Conservation (phyloP, 2,797 vertebrate species). For the Scolopax bukidnonensis region DNA sequence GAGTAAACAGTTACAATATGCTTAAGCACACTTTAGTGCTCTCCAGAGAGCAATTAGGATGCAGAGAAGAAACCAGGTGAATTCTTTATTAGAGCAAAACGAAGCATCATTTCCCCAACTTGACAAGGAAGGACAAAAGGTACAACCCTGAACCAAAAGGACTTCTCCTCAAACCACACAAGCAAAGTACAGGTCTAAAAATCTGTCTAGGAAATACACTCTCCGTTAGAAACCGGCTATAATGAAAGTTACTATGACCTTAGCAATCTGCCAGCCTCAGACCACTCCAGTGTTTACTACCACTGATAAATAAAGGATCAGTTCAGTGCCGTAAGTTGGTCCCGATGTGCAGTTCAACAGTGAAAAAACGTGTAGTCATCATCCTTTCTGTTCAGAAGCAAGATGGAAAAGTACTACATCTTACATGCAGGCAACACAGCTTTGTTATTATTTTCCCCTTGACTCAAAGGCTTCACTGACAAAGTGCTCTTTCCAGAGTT, state of each 20-base stretch:
- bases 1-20: conserved; percentile 70
- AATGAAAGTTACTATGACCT: background rate
- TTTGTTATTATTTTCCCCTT: background rate
- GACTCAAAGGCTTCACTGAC: background rate
- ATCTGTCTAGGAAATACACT: background rate
- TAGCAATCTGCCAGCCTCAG: background rate
- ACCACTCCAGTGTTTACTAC: background rate
- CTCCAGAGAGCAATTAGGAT: conserved; percentile 66
- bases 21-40: conserved; percentile 70
- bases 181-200: background rate
- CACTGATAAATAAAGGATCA: background rate
- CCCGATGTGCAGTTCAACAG: background rate
- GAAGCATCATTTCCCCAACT: background rate
- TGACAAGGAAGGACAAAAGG: conserved; percentile 70
- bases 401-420: background rate
- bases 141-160: conserved; percentile 6
- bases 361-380: background rate
- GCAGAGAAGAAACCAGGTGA: conserved; percentile 51
- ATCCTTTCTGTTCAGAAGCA: background rate
- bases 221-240: background rate
- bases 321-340: background rate
- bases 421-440: background rate
- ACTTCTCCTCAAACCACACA: background rate
- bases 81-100: conserved; percentile 62
- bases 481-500: background rate